Evolutionary conservation across 2,797 vertebrate species (phyloP).

Genomic region (Pagetopsis macropterus): DNA sequence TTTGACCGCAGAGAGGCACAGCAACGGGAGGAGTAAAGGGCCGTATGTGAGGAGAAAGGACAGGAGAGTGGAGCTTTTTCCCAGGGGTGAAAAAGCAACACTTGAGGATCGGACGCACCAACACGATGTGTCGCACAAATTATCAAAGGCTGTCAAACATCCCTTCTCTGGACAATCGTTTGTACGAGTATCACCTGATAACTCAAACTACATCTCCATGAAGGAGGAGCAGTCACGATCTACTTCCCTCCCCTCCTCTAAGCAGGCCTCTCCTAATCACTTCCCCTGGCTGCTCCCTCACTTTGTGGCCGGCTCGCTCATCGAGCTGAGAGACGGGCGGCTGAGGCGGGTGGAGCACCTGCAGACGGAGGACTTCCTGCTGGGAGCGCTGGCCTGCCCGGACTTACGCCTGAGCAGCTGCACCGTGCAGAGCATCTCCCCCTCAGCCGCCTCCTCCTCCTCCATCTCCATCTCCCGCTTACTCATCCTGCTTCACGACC

Average conservation of each 20-base stretch:
- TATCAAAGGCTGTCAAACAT: slow-evolving; percentile 20
- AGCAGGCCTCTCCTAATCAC: slow-evolving; percentile 33
- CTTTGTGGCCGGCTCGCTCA: slow-evolving; percentile 81
- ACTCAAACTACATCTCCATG: slow-evolving; percentile 20
- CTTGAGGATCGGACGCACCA: slow-evolving; percentile 22
- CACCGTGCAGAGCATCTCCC: slow-evolving; percentile 80
- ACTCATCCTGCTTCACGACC: slow-evolving; percentile 79
- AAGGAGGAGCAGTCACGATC: slow-evolving; percentile 19
- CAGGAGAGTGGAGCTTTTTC: slow-evolving; percentile 33
- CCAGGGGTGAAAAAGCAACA: slow-evolving; percentile 30
- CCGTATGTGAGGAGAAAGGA: slow-evolving; percentile 60
- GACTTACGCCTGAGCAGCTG: slow-evolving; percentile 81
- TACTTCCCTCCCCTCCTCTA: slow-evolving; percentile 1
- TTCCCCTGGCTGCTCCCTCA: slow-evolving; percentile 78
- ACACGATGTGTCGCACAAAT: slow-evolving; percentile 26
- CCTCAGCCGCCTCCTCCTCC: slow-evolving; percentile 58
- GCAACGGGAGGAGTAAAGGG: slow-evolving; percentile 47
- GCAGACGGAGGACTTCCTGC: slow-evolving; percentile 82
- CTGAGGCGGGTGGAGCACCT: slow-evolving; percentile 83
- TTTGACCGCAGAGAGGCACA: slow-evolving; percentile 36
- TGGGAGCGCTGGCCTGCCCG: slow-evolving; percentile 77
- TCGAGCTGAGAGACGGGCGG: slow-evolving; percentile 81
- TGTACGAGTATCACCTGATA: slow-evolving; percentile 5
- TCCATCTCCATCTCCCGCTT: slow-evolving; percentile 74
- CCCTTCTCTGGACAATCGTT: slow-evolving; percentile 38